Base-by-base conservation (phyloP, 2,888 invertebrate species). In the Nasonovia ribisnigri region DNA sequence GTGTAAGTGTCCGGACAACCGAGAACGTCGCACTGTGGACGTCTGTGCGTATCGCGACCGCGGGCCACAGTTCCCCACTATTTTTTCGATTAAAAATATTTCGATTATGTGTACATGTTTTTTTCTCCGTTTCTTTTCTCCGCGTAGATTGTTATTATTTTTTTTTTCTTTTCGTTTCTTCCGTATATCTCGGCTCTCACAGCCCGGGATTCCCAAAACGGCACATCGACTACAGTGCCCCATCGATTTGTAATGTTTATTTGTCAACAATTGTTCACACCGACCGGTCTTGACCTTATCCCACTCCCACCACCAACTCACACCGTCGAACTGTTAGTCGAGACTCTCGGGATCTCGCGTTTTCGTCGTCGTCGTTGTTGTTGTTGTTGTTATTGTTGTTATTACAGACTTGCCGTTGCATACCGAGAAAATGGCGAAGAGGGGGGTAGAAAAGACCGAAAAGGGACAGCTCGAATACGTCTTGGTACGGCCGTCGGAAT, bases 51-150 rank as follows among this genome's bases (percentile, higher is more conserved):
- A 90, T 93, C 86, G 48, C 86, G 89, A 84, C 84, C 88, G 86
- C 93, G 86, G 60, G 42, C 93, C 51, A 57, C 48, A 42, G 90
- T 46, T 93, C 93, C 93, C 93, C 93, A 93, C 93, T 84, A 93
- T 90, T 86, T 90, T 93, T 93, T 93, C 90, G 93, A 93, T 93
- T 93, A 93, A 90, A 93, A 93, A 93, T 93, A 93, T 93, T 90
- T 90, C 60, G 46, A 93, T 90, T 67, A 90, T 86, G 84, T 92
- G 16, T 77, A 77, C 77, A 77, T 36, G 77, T 88, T 67, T 86
- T 57, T 87, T n/a, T 87, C 77, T 92, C 84, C n/a, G 26, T 46
- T 57, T 48, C 36, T 67, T 77, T 43, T 91, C 51, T 29, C 54
- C 29, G 43, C 20, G 20, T 57, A 36, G 24, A 26, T 16, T 42